Conservation (phyloP, 2,797 vertebrate genomes). For the Merluccius polli region DNA sequence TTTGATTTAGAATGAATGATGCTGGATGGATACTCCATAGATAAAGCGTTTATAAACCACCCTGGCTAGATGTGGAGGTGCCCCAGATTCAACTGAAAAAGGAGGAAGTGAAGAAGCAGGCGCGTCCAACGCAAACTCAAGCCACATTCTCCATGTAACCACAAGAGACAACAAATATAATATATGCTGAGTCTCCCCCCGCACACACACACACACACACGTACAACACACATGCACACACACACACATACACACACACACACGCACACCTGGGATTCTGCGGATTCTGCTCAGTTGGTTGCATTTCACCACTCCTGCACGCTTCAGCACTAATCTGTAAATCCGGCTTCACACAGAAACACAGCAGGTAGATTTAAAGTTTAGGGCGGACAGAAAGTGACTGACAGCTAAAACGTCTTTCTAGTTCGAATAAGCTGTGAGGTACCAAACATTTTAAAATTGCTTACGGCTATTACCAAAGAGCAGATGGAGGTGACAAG, state of each 20-base stretch:
- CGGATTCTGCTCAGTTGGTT: background rate
- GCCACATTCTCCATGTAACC: too few species aligned
- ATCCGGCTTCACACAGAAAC: conserved; percentile 8
- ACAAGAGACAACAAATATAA: background rate
- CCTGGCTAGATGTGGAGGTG: background rate
- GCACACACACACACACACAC: background rate
- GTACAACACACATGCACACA: background rate
- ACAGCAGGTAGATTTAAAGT: conserved; percentile 2
- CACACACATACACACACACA: background rate
- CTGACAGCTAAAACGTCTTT: conserved; percentile 14
- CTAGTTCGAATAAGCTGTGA: background rate
- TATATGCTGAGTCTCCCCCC: background rate
- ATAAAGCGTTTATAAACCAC: too few species aligned
- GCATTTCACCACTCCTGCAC: background rate
- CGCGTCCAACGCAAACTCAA: background rate
- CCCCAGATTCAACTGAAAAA: background rate
- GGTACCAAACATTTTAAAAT: background rate
- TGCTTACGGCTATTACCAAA: background rate
- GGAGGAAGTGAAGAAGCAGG: background rate
- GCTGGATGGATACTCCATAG: background rate
- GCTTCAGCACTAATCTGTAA: conserved; percentile 39
- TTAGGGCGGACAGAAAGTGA: conserved; percentile 15
- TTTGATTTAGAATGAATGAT: background rate
- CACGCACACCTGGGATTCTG: background rate
- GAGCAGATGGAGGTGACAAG: background rate